A percentile compares a stretch with the other conserved stretches of the same genome.
phyloP scores from a whole-genome alignment of 1,140 invertebrate species.

The Nebria ingens region DNA sequence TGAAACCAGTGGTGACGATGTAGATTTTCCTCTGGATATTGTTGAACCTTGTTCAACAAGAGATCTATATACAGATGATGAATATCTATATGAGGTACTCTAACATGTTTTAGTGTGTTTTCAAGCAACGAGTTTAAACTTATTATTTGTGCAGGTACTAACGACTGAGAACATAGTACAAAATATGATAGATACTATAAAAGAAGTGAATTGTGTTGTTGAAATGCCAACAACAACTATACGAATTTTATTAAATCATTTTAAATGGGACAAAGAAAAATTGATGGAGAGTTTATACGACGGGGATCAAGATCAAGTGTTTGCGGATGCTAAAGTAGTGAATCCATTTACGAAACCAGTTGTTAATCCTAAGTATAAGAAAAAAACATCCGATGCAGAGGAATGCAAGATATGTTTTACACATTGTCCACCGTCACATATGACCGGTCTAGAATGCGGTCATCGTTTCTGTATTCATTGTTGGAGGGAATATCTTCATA shows the following conservation, averaged over 20 bases:
- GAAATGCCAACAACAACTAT: conserved; percentile 47
- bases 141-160: conserved; percentile 25
- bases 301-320: conserved; percentile 53
- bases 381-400: conserved; percentile 49
- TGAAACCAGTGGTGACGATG: conserved; percentile 84
- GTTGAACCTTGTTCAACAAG: conserved; percentile 58
- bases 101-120: not conserved
- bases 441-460: conserved; percentile 60
- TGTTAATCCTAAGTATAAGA: conserved; percentile 19
- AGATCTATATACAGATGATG: conserved; percentile 70
- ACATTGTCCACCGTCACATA: conserved; percentile 37
- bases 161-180: conserved; percentile 55
- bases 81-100: conserved; percentile 83
- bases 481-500: conserved; percentile 60
- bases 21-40: conserved; percentile 82
- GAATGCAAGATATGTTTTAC: conserved; percentile 92
- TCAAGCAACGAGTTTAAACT: not conserved
- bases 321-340: conserved; percentile 54
- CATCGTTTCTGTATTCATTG: conserved; percentile 58
- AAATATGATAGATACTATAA: conserved; percentile 58
- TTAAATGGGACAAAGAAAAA: conserved; percentile 68
- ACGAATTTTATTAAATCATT: conserved; percentile 56
- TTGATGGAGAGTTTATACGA: conserved; percentile 59
- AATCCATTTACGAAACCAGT: conserved; percentile 40
- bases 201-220: conserved; percentile 47